These are phyloP conservation scores for Carpatolechia fugitivella DNA, from an alignment of 2,888 invertebrate genomes.

Conservation along the genomic window DNA sequence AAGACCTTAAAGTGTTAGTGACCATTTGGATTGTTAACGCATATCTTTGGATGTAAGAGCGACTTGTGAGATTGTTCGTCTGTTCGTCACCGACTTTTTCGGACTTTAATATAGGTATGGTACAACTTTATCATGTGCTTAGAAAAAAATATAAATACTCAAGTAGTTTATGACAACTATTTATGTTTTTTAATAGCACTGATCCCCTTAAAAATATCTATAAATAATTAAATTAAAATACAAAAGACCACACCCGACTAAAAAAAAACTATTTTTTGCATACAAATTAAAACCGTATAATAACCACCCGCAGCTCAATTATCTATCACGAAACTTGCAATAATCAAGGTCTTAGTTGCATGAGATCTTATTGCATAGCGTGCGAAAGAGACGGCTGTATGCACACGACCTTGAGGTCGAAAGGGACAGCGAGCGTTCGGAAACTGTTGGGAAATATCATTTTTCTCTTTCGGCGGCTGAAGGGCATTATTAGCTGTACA, in stretches of 20 bases:
- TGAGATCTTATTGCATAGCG: slow-evolving; percentile 76
- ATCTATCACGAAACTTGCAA: slow-evolving; percentile 78
- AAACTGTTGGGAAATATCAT: slow-evolving; percentile 76
- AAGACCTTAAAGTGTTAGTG: slow-evolving; percentile 30
- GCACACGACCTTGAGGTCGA: slow-evolving; percentile 60
- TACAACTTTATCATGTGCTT: neutral
- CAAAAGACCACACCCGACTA: slow-evolving; percentile 1
- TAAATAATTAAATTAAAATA: slow-evolving; percentile 1
- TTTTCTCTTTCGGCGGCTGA: slow-evolving; percentile 70
- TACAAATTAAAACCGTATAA: slow-evolving; percentile 54
- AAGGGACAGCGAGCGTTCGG: slow-evolving; percentile 64
- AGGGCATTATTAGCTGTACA: slow-evolving; percentile 72
- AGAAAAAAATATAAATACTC: neutral
- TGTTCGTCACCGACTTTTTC: slow-evolving; percentile 27
- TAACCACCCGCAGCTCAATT: slow-evolving; percentile 40
- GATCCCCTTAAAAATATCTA: neutral
- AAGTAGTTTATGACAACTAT: neutral
- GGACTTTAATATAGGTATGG: neutral
- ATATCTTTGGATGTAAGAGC: slow-evolving; percentile 72
- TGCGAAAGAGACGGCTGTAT: slow-evolving; percentile 57
- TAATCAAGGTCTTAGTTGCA: slow-evolving; percentile 77
- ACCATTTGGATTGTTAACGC: slow-evolving; percentile 70
- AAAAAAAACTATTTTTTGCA: slow-evolving; percentile 1
- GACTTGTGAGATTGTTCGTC: slow-evolving; percentile 60
- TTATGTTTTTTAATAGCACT: neutral